phyloP scores from a whole-genome alignment of 2,888 invertebrate species.

The Halictus quadricinctus region DNA sequence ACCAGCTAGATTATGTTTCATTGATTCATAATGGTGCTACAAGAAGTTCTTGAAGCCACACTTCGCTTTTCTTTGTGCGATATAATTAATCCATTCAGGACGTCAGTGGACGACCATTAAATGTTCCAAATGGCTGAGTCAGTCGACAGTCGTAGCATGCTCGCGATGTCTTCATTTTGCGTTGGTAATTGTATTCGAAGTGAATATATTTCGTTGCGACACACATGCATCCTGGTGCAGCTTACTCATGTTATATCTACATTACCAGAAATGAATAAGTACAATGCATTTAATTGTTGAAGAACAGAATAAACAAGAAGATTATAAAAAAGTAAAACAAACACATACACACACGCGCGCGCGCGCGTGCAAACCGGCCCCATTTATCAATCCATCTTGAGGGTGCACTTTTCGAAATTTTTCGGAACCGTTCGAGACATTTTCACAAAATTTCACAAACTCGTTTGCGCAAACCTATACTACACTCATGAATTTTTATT shows the following conservation, averaged over 20 bases:
- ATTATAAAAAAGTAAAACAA: neutral
- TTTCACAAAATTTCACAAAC: neutral
- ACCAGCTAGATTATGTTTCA: neutral
- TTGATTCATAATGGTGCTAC: neutral
- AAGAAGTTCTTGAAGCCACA: neutral
- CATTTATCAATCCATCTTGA: neutral
- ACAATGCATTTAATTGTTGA: neutral
- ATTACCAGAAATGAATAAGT: neutral
- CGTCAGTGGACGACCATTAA: neutral
- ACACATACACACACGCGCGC: no score
- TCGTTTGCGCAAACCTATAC: neutral
- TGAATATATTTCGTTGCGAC: neutral
- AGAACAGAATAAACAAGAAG: neutral
- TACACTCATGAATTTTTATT: neutral
- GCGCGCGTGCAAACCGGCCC: no score
- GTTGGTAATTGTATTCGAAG: neutral
- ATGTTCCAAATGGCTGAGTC: neutral
- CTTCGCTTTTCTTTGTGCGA: conserved; percentile 4
- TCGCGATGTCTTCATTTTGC: neutral
- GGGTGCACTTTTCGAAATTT: neutral
- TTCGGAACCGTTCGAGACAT: neutral
- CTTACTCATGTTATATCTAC: no score
- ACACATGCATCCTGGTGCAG: neutral
- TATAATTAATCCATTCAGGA: neutral
- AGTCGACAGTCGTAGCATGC: neutral